A percentile compares a stretch with the other conserved stretches of the same genome.
Evolutionary conservation across 2,113 vertebrate species (phyloP).

Genomic region (Misgurnus anguillicaudatus): DNA sequence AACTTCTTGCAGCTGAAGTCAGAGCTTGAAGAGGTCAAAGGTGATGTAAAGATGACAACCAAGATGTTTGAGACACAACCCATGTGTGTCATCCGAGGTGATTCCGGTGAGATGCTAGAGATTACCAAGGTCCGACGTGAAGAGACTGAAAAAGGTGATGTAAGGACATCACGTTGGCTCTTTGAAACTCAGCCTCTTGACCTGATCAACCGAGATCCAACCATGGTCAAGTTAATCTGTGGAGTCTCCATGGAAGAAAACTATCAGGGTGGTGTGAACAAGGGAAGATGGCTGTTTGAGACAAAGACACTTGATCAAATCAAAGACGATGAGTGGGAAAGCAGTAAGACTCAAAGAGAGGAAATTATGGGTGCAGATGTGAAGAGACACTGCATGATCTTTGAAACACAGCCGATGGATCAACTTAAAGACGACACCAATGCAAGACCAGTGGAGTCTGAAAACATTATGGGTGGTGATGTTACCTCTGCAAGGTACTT

Average conservation of each 20-base stretch:
- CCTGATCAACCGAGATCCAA: constrained; percentile 80
- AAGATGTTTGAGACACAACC: constrained; percentile 85
- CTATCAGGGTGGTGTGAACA: constrained; percentile 72
- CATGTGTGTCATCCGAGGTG: constrained; percentile 82
- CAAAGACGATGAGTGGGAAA: constrained; percentile 81
- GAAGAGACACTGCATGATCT: constrained; percentile 83
- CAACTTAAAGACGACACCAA: constrained; percentile 79
- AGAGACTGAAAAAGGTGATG: constrained; percentile 81
- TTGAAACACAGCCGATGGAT: constrained; percentile 87
- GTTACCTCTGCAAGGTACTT: constrained; percentile 81
- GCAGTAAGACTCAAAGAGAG: constrained; percentile 74
- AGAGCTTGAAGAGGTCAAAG: constrained; percentile 84
- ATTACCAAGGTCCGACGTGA: constrained; percentile 83
- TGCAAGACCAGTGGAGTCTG: constrained; percentile 59
- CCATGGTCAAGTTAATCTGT: constrained; percentile 78
- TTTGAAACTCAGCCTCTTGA: constrained; percentile 86
- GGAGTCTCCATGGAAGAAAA: constrained; percentile 84
- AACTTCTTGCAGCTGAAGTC: constrained; percentile 82
- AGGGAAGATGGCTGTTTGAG: constrained; percentile 85
- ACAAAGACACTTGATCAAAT: constrained; percentile 84
- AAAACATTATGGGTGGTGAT: constrained; percentile 84
- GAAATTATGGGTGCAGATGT: constrained; percentile 84
- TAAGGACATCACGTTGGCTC: constrained; percentile 81
- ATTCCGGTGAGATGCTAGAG: constrained; percentile 82
- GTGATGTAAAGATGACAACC: constrained; percentile 81